Percentiles rank a stretch among this genome's conserved stretches.
Evolutionary conservation across 1,140 invertebrate genomes (phyloP).

Genomic region (Lucilia sericata): DNA sequence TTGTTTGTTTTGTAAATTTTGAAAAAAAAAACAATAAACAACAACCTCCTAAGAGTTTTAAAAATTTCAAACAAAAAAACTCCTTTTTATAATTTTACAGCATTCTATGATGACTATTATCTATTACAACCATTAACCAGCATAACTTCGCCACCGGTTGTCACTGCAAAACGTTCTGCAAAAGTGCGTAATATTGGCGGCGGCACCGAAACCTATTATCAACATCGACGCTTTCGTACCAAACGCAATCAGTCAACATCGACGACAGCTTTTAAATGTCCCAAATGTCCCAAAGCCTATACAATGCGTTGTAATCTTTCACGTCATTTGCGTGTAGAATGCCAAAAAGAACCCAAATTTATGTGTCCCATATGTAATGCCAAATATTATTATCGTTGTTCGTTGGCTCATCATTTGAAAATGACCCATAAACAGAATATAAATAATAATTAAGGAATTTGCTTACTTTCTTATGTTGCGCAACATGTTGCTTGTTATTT

Average conservation of each 20-base stretch:
- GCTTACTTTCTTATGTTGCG: too few relatives aligned
- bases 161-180: neutral
- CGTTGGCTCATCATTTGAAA: conserved; percentile 3
- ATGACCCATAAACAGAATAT: neutral
- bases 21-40: too few relatives aligned
- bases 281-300: conserved; percentile 22
- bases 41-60: too few relatives aligned
- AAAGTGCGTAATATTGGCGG: neutral
- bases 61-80: too few relatives aligned
- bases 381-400: conserved; percentile 24
- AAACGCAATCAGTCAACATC: too few relatives aligned
- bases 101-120: too few relatives aligned
- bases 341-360: conserved; percentile 30
- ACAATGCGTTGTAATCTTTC: conserved; percentile 23
- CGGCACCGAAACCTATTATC: neutral
- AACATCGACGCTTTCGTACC: too few relatives aligned
- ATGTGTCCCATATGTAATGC: neutral
- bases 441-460: neutral
- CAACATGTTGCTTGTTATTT: too few relatives aligned
- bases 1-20: too few relatives aligned
- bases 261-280: neutral
- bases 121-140: neutral
- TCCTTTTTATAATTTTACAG: too few relatives aligned
- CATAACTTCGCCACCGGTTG: neutral
- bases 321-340: conserved; percentile 34